Evolutionary conservation across 2,888 invertebrate species (phyloP).

Genomic region (Plagodis dolabraria): DNA sequence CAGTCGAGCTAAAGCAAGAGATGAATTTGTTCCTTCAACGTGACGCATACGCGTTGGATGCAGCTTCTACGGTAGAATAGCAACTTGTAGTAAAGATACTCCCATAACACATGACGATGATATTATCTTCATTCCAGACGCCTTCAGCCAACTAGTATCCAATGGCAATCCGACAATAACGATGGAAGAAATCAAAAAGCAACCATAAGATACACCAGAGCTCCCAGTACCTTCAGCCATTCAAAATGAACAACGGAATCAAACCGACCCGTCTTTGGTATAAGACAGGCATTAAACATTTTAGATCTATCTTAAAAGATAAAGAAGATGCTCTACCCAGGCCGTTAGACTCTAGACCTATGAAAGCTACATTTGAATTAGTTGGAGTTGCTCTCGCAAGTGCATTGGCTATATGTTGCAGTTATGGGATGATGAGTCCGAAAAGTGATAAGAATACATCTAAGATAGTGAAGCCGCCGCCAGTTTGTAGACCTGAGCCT

Average conservation of each 20-base stretch:
- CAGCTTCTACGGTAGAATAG: too few relatives aligned
- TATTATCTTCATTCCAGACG: conserved; percentile 12
- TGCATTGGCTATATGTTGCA: conserved; percentile 32
- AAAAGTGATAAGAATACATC: conserved; percentile 15
- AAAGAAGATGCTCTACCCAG: conserved; percentile 32
- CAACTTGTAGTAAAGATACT: too few relatives aligned
- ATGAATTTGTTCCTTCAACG: too few relatives aligned
- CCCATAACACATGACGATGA: background rate
- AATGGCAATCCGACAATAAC: conserved; percentile 1
- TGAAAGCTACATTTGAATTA: conserved; percentile 37
- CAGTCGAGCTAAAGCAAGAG: too few relatives aligned
- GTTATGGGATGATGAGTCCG: conserved; percentile 46
- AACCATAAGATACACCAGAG: background rate
- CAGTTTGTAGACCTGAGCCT: background rate
- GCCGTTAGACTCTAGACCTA: conserved; percentile 31
- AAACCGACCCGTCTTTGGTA: conserved; percentile 67
- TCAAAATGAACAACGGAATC: conserved; percentile 44
- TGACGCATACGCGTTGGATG: too few relatives aligned
- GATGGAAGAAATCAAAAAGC: conserved; percentile 1
- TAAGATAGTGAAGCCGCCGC: conserved; percentile 10
- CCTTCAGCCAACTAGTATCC: background rate
- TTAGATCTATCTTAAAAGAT: conserved; percentile 41
- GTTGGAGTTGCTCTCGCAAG: conserved; percentile 27
- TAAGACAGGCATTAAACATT: conserved; percentile 53
- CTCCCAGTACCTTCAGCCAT: background rate